Evolutionary conservation across 2,113 vertebrate species (phyloP), one percentile per base, ranked within the genome.

Genomic region (Eulacestoma nigropectus): DNA sequence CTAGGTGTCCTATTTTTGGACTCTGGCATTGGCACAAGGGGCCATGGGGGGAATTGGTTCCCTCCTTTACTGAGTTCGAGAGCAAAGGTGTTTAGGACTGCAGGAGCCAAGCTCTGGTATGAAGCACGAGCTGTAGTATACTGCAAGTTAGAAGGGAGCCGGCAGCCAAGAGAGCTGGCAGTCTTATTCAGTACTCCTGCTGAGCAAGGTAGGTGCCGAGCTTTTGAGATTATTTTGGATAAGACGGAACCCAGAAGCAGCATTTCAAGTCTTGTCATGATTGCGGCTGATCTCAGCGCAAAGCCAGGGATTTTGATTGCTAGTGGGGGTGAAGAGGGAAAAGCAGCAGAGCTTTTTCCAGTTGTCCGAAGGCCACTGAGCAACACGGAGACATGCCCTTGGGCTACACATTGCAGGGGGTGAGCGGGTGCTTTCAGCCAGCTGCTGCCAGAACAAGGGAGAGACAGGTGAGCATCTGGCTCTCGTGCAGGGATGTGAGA

Each of bases 241-340:
- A 87, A 94, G 80, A 90, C 64, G 0, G 95, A 92, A 73, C 93
- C 85, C 96, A 96, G 62, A 84, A 91, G 77, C 91, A 84, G 89
- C 94, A 84, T 92, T 96, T 96, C 91, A 95, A 95, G 96, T 95
- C 94, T 92, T 95, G 94, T 95, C 95, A 93, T 95, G 95, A 90
- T 59, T 90, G 94, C 42, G 3, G 92, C 88, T 93, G 93, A 87
- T 93, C 90, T 87, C 88, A n/a, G 53, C 29, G 76, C 84, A 87
- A 90, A 95, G 60, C 92, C 90, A 77, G 83, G 90, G 96, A 95
- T 89, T 93, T 94, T 92, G 76, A 59, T 87, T 35, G 52, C 94
- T 68, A 20, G 13, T 41, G 80, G 60, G 59, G 64, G 47, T 18
- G 73, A 90, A 59, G 32, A 68, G 8, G 49, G 60, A 86, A 85